Conservation (phyloP, 2,888 invertebrate species). For the Margaritifera margaritifera region DNA sequence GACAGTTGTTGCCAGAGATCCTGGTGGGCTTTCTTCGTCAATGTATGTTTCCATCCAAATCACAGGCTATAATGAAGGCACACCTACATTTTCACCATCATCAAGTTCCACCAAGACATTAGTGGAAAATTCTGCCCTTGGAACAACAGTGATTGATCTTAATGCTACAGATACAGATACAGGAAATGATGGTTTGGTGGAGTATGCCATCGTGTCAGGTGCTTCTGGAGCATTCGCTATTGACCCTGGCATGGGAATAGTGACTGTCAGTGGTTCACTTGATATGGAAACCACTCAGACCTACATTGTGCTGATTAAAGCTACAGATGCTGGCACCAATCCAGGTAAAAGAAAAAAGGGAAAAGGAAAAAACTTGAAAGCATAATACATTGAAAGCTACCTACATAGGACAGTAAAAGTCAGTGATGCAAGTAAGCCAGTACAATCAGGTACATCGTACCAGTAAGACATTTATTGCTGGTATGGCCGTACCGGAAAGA, state of each 20-base stretch:
- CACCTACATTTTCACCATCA: slow-evolving; percentile 34
- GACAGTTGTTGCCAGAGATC: slow-evolving; percentile 82
- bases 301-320: slow-evolving; percentile 42
- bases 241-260: slow-evolving; percentile 42
- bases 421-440: no score
- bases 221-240: slow-evolving; percentile 40
- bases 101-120: slow-evolving; percentile 33
- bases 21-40: slow-evolving; percentile 49
- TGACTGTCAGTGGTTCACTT: slow-evolving; percentile 36
- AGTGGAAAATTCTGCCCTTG: slow-evolving; percentile 35
- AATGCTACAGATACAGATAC: slow-evolving; percentile 50
- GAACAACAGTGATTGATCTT: slow-evolving; percentile 38
- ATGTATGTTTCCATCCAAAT: slow-evolving; percentile 44
- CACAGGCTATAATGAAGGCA: slow-evolving; percentile 46
- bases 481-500: no score
- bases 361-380: no score
- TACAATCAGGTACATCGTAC: no score
- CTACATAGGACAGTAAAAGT: no score
- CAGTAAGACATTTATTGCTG: no score
- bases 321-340: slow-evolving; percentile 33
- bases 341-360: slow-evolving; percentile 15
- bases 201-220: slow-evolving; percentile 48
- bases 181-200: slow-evolving; percentile 47
- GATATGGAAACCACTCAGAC: slow-evolving; percentile 46
- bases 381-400: no score